These are phyloP conservation scores for Nymphalis polychloros DNA, from an alignment of 2,888 invertebrate genomes.

Conservation along the genomic window DNA sequence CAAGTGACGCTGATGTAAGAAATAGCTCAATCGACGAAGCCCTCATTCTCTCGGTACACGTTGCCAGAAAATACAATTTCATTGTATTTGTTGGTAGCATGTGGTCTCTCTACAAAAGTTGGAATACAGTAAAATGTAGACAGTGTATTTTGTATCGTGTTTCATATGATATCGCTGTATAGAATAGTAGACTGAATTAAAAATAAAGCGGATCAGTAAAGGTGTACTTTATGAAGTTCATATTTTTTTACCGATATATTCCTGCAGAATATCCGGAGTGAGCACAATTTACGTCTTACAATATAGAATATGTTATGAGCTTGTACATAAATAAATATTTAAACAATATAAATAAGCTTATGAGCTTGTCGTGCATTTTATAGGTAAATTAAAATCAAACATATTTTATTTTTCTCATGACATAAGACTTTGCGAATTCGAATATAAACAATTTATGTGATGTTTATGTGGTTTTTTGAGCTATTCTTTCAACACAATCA, in stretches of 20 bases:
- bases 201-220: constrained; percentile 1
- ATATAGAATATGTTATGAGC: too few species aligned
- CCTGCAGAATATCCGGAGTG: too few species aligned
- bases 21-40: constrained; percentile 35
- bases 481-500: too few species aligned
- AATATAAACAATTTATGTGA: too few species aligned
- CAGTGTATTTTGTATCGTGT: constrained; percentile 33
- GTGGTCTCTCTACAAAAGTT: constrained; percentile 39
- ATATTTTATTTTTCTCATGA: too few species aligned
- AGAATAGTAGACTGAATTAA: constrained; percentile 12
- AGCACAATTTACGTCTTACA: too few species aligned
- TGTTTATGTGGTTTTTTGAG: too few species aligned
- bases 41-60: constrained; percentile 27
- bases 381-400: too few species aligned
- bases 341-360: too few species aligned
- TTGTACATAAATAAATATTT: too few species aligned
- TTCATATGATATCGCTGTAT: constrained; percentile 17
- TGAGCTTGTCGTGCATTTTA: too few species aligned
- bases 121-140: constrained; percentile 41
- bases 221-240: background rate
- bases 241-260: background rate
- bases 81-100: constrained; percentile 41
- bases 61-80: constrained; percentile 38
- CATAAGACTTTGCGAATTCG: too few species aligned
- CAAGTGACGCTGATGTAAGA: constrained; percentile 13